phyloP scores from a whole-genome alignment of 2,113 vertebrate species.

The Corvus hawaiiensis region DNA sequence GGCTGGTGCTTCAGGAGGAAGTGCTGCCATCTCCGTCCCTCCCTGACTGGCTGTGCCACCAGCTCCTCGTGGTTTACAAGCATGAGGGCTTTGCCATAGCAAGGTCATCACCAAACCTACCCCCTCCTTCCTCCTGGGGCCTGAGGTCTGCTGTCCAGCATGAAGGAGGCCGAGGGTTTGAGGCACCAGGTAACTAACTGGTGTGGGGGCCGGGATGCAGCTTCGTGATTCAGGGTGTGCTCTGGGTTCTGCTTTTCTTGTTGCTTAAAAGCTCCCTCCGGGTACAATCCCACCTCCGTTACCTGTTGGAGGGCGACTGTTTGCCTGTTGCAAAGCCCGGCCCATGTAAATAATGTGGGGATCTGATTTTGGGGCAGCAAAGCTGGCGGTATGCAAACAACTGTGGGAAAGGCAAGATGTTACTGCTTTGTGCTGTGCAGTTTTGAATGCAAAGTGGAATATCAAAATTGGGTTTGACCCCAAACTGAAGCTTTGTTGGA shows the following conservation, averaged over 20 bases:
- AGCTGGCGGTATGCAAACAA: background rate
- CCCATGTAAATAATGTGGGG: constrained; percentile 5
- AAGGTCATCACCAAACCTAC: background rate
- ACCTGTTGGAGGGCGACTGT: background rate
- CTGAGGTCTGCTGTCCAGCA: background rate
- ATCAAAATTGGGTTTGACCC: background rate
- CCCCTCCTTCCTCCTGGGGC: background rate
- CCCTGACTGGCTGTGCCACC: background rate
- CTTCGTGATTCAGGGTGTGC: background rate
- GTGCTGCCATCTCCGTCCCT: fast-evolving
- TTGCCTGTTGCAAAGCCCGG: background rate
- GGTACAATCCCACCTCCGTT: background rate
- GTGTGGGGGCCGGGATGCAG: fast-evolving
- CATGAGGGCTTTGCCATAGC: background rate
- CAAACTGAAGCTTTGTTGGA: background rate
- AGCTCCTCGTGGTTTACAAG: background rate
- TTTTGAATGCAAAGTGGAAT: background rate
- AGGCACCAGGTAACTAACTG: fast-evolving
- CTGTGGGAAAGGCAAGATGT: background rate
- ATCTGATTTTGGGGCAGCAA: background rate
- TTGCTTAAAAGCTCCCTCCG: background rate
- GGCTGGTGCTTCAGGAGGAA: background rate
- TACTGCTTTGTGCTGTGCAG: background rate
- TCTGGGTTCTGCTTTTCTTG: background rate
- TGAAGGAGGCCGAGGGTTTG: fast-evolving